Evolutionary conservation across 2,113 vertebrate genomes (phyloP).

Genomic region (Bambusicola thoracicus): DNA sequence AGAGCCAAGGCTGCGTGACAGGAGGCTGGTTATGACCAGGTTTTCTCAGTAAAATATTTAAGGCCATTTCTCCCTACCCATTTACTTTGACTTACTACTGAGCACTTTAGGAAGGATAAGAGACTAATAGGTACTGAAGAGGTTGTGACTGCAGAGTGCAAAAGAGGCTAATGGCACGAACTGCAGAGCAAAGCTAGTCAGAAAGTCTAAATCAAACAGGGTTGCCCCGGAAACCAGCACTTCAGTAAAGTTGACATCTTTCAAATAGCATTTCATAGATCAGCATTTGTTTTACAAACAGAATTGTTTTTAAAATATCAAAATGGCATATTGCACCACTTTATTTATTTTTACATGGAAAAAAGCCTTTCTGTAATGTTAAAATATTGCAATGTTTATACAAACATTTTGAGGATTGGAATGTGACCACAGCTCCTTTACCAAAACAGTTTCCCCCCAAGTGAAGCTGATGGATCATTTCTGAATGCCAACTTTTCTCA

Average conservation of each 20-base stretch:
- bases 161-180: slow-evolving; percentile 15
- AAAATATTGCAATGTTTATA: slow-evolving; percentile 11
- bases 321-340: background rate
- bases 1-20: slow-evolving; percentile 21
- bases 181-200: slow-evolving; percentile 17
- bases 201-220: slow-evolving; percentile 21
- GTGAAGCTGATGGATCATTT: background rate
- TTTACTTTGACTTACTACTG: slow-evolving; percentile 44
- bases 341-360: slow-evolving; percentile 37
- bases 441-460: background rate
- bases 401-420: background rate
- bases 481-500: background rate
- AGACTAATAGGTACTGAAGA: slow-evolving; percentile 32
- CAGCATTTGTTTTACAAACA: background rate
- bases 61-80: slow-evolving; percentile 28
- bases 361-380: background rate
- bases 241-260: background rate
- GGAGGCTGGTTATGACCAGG: slow-evolving; percentile 1
- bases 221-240: background rate
- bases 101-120: slow-evolving; percentile 24
- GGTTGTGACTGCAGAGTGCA: slow-evolving; percentile 23
- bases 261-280: slow-evolving; percentile 10
- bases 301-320: slow-evolving; percentile 7
- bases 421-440: background rate
- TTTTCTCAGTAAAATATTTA: slow-evolving; percentile 59